phyloP scores from a whole-genome alignment of 1,140 invertebrate species.

The Sitobion miscanthi region DNA sequence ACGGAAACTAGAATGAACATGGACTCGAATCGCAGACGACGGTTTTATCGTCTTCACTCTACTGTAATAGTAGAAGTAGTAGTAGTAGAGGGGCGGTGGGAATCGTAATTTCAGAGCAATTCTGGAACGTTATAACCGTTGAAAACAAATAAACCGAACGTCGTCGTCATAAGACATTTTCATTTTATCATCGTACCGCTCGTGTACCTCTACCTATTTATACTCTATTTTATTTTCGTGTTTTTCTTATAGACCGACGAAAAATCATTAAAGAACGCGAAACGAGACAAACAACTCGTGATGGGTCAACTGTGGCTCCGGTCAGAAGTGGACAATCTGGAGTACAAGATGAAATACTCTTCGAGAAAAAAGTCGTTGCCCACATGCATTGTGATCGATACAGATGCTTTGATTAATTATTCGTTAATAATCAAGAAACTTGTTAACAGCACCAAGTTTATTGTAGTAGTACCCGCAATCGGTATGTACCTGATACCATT shows the following conservation, averaged over 20 bases:
- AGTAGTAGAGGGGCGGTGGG: background rate
- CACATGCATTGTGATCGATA: slow-evolving; percentile 78
- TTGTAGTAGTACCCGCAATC: slow-evolving; percentile 74
- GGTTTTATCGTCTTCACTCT: slow-evolving; percentile 47
- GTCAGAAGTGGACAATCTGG: slow-evolving; percentile 75
- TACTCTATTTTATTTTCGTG: slow-evolving; percentile 16
- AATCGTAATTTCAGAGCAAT: slow-evolving; percentile 45
- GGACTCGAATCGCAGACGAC: slow-evolving; percentile 51
- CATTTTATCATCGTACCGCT: background rate
- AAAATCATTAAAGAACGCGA: slow-evolving; percentile 21
- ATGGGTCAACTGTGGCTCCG: slow-evolving; percentile 80
- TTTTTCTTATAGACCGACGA: slow-evolving; percentile 29
- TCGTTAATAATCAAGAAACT: slow-evolving; percentile 79
- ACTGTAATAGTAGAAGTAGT: background rate
- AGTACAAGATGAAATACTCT: slow-evolving; percentile 64
- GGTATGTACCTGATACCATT: background rate
- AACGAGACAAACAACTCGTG: slow-evolving; percentile 50
- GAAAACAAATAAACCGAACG: slow-evolving; percentile 39
- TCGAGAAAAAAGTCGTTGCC: slow-evolving; percentile 66
- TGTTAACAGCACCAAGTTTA: slow-evolving; percentile 76
- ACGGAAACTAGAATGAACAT: slow-evolving; percentile 53
- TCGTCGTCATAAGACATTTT: slow-evolving; percentile 44
- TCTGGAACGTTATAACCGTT: slow-evolving; percentile 22
- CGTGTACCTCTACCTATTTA: slow-evolving; percentile 22
- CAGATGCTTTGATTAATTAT: slow-evolving; percentile 74